Conservation (phyloP, 2,888 invertebrate species). For the Orthosia gracilis region DNA sequence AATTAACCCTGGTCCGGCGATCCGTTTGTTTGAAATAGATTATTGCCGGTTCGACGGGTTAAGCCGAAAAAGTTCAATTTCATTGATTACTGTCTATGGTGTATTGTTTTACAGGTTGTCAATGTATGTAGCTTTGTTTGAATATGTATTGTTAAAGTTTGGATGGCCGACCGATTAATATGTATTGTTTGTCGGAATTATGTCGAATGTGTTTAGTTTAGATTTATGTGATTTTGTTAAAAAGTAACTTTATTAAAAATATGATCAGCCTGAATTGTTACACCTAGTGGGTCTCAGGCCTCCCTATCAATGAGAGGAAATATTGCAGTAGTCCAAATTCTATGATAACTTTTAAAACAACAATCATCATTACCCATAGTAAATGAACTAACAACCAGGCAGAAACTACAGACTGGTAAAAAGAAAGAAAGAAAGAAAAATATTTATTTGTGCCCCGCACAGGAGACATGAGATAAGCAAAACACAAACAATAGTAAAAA, state of each 20-base stretch:
- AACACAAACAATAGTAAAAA: too few species aligned
- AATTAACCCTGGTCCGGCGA: slow-evolving; percentile 74
- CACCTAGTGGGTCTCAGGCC: too few species aligned
- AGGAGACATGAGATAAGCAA: too few species aligned
- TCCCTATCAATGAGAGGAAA: too few species aligned
- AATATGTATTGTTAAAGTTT: slow-evolving; percentile 20
- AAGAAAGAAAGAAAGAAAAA: too few species aligned
- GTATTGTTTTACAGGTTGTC: slow-evolving; percentile 54
- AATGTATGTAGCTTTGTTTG: slow-evolving; percentile 38
- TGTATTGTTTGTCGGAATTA: neutral
- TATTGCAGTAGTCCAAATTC: too few species aligned
- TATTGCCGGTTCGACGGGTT: slow-evolving; percentile 69
- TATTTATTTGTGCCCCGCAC: too few species aligned
- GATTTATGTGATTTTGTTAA: neutral
- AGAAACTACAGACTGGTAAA: too few species aligned
- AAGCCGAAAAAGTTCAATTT: slow-evolving; percentile 72
- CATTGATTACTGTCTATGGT: slow-evolving; percentile 61
- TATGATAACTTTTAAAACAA: too few species aligned
- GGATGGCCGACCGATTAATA: neutral
- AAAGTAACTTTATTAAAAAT: neutral
- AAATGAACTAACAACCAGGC: too few species aligned
- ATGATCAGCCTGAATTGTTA: too few species aligned
- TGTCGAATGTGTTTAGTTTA: neutral
- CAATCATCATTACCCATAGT: too few species aligned
- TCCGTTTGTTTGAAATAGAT: slow-evolving; percentile 78